Evolutionary conservation across 1,140 invertebrate genomes (phyloP).

Genomic region (Drosophila malerkotliana): DNA sequence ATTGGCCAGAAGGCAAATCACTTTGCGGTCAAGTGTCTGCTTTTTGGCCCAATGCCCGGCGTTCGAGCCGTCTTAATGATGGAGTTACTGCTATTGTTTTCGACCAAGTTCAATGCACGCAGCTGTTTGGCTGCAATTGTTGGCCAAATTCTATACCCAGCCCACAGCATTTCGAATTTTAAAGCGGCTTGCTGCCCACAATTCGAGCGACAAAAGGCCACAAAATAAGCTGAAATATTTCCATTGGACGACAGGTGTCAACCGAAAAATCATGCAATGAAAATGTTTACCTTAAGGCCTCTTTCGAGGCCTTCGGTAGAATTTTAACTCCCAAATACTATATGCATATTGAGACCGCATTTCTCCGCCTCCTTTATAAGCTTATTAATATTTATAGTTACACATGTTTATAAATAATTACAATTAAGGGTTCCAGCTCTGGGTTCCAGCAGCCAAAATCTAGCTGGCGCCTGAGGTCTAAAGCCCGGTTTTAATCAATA

Average conservation of each 20-base stretch:
- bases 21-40: constrained; percentile 46
- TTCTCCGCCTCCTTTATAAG: background rate
- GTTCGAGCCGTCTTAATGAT: constrained; percentile 23
- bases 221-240: constrained; percentile 48
- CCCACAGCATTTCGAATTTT: constrained; percentile 24
- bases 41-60: constrained; percentile 45
- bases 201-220: constrained; percentile 43
- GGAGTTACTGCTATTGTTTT: constrained; percentile 29
- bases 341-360: background rate
- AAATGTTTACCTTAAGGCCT: constrained; percentile 35
- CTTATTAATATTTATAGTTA: constrained; percentile 50
- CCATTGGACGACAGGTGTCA: constrained; percentile 44
- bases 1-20: constrained; percentile 43
- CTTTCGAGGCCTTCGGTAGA: background rate
- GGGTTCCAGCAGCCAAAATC: constrained; percentile 55
- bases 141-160: constrained; percentile 44
- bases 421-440: no score
- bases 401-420: constrained; percentile 36
- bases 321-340: background rate
- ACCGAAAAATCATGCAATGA: constrained; percentile 44
- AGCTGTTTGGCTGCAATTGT: constrained; percentile 38
- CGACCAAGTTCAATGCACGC: constrained; percentile 51
- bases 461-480: constrained; percentile 21
- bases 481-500: constrained; percentile 38
- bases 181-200: constrained; percentile 29